Conservation (phyloP, 37 sponge, comb jelly and placozoan genomes). For the Chondrilla cf. caribensis region DNA sequence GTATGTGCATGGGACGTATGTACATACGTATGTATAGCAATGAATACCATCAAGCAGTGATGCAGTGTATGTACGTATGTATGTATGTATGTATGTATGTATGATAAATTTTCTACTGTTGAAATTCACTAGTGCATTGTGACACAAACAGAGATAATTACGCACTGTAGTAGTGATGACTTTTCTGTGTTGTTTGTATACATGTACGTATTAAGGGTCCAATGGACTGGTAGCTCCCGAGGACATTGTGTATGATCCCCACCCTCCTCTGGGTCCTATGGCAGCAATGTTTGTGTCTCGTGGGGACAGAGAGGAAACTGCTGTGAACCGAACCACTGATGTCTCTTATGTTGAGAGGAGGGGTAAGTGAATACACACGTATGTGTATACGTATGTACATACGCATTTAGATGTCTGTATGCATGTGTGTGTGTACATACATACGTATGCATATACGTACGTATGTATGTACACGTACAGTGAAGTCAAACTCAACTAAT, state of each 20-base stretch:
- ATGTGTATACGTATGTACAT: not conserved
- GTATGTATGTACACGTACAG: no score
- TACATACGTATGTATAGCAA: no score
- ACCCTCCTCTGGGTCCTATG: not conserved
- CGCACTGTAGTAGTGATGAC: no score
- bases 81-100: no score
- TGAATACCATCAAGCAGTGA: not conserved
- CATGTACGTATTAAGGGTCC: conserved; percentile 26
- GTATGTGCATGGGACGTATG: no score
- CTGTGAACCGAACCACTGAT: not conserved
- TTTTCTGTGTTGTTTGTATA: no score
- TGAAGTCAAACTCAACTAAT: no score
- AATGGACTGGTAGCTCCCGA: conserved; percentile 41
- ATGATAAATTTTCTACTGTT: no score
- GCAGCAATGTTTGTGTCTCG: conserved; percentile 8
- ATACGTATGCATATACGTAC: no score
- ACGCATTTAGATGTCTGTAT: not conserved
- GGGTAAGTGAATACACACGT: conserved; percentile 18
- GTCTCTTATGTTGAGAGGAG: conserved; percentile 46
- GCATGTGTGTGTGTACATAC: not conserved
- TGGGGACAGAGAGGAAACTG: not conserved
- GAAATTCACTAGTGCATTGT: no score
- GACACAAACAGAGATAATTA: no score
- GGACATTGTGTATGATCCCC: conserved; percentile 25
- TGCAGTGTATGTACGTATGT: not conserved